Evolutionary conservation across 2,888 invertebrate genomes (phyloP).

Genomic region (Synanthedon myopaeformis): DNA sequence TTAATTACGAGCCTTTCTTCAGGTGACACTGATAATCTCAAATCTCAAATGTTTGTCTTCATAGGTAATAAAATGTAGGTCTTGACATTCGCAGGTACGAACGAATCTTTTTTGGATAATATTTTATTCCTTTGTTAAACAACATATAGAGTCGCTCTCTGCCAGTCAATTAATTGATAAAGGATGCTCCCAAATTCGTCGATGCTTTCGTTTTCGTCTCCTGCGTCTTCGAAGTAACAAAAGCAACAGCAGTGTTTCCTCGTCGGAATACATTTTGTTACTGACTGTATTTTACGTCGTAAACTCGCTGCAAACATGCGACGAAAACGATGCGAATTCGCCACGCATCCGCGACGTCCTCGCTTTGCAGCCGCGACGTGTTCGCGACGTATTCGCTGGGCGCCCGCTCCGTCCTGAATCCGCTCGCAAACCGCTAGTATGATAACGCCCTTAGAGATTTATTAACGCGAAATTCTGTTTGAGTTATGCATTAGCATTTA

Average conservation of each 20-base stretch:
- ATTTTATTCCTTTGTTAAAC: neutral
- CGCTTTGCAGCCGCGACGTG: neutral
- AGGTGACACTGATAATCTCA: no score
- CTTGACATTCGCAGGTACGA: constrained; percentile 1
- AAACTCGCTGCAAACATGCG: neutral
- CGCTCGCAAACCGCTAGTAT: no score
- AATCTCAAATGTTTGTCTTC: constrained; percentile 1
- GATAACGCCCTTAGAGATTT: no score
- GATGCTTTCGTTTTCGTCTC: constrained; percentile 3
- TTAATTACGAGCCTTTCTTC: neutral
- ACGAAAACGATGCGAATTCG: neutral
- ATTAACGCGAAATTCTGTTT: no score
- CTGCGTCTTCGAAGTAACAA: constrained; percentile 2
- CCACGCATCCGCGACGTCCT: neutral
- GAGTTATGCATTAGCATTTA: no score
- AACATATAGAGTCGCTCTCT: neutral
- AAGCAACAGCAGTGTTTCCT: neutral
- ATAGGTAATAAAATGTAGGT: constrained; percentile 2
- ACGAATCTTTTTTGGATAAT: neutral
- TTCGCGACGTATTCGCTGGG: neutral
- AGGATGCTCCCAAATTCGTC: constrained; percentile 2
- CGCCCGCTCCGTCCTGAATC: neutral
- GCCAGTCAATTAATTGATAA: neutral
- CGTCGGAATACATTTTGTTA: constrained; percentile 1
- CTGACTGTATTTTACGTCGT: neutral